Evolutionary conservation across 2,888 invertebrate genomes (phyloP), one percentile per base, ranked within the genome.

Genomic region (Drosophila mulleri): DNA sequence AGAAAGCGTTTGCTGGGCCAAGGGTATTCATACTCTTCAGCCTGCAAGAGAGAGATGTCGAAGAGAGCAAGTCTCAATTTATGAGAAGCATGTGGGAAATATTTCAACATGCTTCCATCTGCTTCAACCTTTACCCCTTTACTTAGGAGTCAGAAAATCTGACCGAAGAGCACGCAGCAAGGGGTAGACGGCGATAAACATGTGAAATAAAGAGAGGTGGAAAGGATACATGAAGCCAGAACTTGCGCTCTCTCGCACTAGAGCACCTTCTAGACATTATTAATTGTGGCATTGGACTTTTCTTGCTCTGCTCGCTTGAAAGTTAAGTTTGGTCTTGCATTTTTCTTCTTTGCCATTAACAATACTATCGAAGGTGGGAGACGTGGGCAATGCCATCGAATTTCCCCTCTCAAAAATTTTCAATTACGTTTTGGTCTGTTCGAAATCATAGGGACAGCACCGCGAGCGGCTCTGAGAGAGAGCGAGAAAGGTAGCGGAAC

Each of bases 301-400:
- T 6, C 26, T 6, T 26, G 6, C 12, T 14, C 14, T 14, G 18
- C n/a, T 39, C 26, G 20, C 37, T 45, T 62, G 29, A 63, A 48
- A 62, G 18, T 29, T 50, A 6, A 41, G 53, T 47, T 74, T 72
- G 54, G 66, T 72, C 68, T 57, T 67, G 56, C 50, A 47, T 59
- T 56, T 63, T 59, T 70, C 42, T 56, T 70, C 47, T 63, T 63
- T 18, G 32, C 39, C 12, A 26, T 12, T 16, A 42, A 35, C 18
- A 12, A 12, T 32, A 20, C 2, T 8, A 8, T 7, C n/a, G 11
- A 23, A 23, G 11, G 39, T 53, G 44, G 45, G 23, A 20, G 11
- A 18, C 41, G 20, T 48, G n/a, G n/a, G 20, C 26, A 14, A 53
- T n/a, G 32, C 11, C 35, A 35, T n/a, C 18, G 7, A 37, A 37